Evolutionary conservation across 2,797 vertebrate genomes (phyloP).

Genomic region (Agapornis canus): DNA sequence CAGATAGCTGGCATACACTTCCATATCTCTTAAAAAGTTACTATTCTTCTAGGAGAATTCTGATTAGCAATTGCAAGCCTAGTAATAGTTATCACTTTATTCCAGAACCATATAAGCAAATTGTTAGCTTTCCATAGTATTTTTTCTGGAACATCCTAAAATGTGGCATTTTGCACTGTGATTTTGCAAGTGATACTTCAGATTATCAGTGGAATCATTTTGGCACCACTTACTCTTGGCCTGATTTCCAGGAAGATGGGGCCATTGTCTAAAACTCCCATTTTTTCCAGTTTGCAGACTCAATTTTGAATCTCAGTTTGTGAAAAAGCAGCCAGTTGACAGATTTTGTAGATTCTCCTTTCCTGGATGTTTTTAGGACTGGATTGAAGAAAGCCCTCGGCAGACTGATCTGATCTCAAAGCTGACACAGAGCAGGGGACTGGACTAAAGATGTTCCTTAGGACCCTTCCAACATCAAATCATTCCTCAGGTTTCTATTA

Average conservation of each 20-base stretch:
- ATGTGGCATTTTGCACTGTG: not conserved
- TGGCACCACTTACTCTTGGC: not conserved
- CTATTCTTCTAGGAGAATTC: not conserved
- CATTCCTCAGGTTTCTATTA: not conserved
- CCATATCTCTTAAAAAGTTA: not conserved
- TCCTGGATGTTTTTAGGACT: not conserved
- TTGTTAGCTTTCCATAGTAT: not conserved
- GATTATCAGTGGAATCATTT: not conserved
- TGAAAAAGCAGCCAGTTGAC: not conserved
- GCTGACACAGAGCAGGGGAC: not conserved
- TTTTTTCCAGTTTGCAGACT: not conserved
- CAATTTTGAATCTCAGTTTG: rapidly evolving
- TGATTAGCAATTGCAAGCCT: not conserved
- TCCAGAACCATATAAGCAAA: not conserved
- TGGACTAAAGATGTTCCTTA: not conserved
- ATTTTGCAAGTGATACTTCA: not conserved
- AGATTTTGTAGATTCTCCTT: not conserved
- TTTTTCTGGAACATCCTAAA: not conserved
- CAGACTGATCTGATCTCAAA: not conserved
- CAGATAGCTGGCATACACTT: not conserved
- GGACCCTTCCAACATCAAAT: not conserved
- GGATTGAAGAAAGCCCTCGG: not conserved
- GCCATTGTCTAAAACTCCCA: not conserved
- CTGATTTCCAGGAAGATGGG: not conserved
- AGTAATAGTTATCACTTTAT: not conserved